Base-by-base conservation (phyloP, 2,888 invertebrate species). In the Frankliniella intonsa region DNA sequence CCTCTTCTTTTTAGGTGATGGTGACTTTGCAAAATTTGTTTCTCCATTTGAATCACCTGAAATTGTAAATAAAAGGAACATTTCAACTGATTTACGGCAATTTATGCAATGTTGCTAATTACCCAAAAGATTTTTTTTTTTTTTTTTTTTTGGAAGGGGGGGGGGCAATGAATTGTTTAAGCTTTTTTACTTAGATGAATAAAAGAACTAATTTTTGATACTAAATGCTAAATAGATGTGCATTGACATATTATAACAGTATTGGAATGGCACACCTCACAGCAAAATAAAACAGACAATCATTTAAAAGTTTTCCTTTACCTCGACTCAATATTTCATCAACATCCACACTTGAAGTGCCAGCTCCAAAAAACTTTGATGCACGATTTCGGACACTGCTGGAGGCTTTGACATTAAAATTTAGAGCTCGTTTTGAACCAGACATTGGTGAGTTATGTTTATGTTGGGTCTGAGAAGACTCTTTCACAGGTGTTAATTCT, bases 311-410 rank as follows among this genome's bases (percentile, higher is more conserved):
- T 38, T 38, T 14, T 5, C 62, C 17, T 62, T 7, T 22, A 76
- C 69, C 69, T 76, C 22, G 69, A 76, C 8, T 22, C 25, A 76
- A 76, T 12, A 76, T 76, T 25, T 76, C 22, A 25, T 76, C 69
- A 25, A 25, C 69, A 22, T 76, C 69, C 9, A 25, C 25, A 9
- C 22, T 76, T 1, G 69, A 76, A 5, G 69, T 76, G 1, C 69
- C 69, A 25, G 69, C 22, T 22, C 69, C 69, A 76, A 76, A 76
- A 25, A 76, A 76, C 25, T 76, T 76, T 12, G 22, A 76, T 76
- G 69, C 69, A 10, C 10, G 22, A 25, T 76, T 76, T 1, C 69
- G 69, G 25, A 76, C 12, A 76, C 25, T 76, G 12, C 69, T 76
- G 12, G 69, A 76, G 25, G 69, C 12, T 25, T 25, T 76, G 22